A percentile compares a stretch with the other conserved stretches of the same genome.
phyloP scores from a whole-genome alignment of 1,140 invertebrate species.

The Tetramorium alpestre region DNA sequence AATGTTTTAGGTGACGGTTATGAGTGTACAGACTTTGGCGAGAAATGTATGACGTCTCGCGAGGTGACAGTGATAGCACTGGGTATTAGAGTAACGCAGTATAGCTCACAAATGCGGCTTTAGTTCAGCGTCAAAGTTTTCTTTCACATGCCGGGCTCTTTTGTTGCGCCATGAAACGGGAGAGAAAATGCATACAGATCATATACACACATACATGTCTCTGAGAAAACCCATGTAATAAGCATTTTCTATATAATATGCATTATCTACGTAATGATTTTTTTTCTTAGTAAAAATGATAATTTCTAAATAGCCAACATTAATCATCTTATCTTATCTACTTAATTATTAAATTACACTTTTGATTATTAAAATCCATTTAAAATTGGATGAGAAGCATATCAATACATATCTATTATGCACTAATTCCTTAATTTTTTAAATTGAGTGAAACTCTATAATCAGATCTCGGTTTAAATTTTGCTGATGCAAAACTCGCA shows the following conservation, averaged over 20 bases:
- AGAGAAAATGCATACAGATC: neutral
- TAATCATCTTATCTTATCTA: neutral
- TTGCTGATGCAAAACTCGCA: neutral
- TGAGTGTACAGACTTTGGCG: neutral
- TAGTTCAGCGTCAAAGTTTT: slow-evolving; percentile 5
- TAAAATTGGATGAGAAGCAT: neutral
- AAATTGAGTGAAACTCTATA: neutral
- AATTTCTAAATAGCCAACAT: neutral
- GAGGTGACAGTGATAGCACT: slow-evolving; percentile 1
- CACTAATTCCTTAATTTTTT: neutral
- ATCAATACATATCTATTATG: neutral
- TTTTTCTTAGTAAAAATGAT: neutral
- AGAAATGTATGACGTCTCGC: slow-evolving; percentile 7
- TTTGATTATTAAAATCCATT: neutral
- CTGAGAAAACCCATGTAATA: neutral
- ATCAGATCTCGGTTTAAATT: neutral
- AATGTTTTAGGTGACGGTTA: neutral
- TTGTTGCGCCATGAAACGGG: neutral
- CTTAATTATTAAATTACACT: neutral
- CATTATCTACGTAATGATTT: neutral
- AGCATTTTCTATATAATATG: neutral
- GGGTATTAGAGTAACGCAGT: neutral
- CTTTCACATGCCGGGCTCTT: slow-evolving; percentile 14
- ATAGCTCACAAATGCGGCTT: neutral
- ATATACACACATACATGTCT: neutral